Evolutionary conservation across 2,113 vertebrate species (phyloP), one percentile per base, ranked within the genome.

Genomic region (Rhadina sibilatrix): DNA sequence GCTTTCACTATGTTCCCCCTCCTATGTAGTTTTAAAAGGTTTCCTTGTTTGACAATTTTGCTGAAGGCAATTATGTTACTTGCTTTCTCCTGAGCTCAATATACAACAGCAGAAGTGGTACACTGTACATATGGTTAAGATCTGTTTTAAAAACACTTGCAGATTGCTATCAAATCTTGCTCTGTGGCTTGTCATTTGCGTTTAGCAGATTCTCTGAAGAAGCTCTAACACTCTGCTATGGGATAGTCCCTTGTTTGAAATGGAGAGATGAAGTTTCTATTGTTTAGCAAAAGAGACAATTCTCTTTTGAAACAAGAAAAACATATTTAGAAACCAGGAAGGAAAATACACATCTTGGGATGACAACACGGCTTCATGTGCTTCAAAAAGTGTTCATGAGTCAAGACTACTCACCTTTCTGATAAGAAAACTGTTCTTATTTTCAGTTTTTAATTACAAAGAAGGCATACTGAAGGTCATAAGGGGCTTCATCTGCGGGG

Each of bases 51-150:
- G 83, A 96, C 74, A 91, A 64, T 91, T 92, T 84, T 87, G 77
- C 87, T 94, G 78, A 94, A 95, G 92, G 92, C 93, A 93, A 79
- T 93, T 87, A 87, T 60, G 89, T 77, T 92, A 52, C 77, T 91
- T 75, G 31, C 93, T 49, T 93, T 94, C 89, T 91, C 83, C 87
- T 75, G 59, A 94, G 65, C 64, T 91, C 80, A 59, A 19, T 60
- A 56, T 78, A 68, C 74, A 93, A 69, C 52, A 89, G 83, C 71
- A 87, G 76, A 94, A 94, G 64, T 52, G 83, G 74, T 76, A 87
- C 52, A 25, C 52, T 31, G 35, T 78, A 59, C 77, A 75, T 87
- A 91, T 57, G 65, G 89, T 81, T 83, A 84, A 72, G 69, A 82
- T 79, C 80, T 79, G 61, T 84, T 92, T 75, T 63, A 75, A 87